Evolutionary conservation across 2,797 vertebrate species (phyloP).

Genomic region (Ceyx erithaca): DNA sequence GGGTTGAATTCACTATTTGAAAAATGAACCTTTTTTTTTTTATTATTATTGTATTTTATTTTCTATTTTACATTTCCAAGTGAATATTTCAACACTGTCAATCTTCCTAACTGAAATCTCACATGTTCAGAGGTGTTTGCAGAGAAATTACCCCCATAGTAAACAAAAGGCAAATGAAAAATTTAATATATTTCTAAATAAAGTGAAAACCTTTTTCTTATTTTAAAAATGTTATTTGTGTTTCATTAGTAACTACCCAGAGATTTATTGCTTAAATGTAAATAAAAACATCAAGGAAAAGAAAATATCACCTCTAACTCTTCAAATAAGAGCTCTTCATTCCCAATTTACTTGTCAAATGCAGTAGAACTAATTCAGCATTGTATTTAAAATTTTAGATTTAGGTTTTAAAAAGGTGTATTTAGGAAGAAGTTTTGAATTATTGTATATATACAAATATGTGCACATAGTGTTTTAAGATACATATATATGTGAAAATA

Average conservation of each 20-base stretch:
- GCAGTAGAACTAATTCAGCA: background rate
- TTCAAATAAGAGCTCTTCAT: background rate
- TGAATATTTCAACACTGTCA: background rate
- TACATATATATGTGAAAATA: background rate
- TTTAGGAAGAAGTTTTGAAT: background rate
- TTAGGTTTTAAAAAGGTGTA: background rate
- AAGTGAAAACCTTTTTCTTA: background rate
- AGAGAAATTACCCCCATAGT: background rate
- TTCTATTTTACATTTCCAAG: background rate
- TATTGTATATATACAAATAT: background rate
- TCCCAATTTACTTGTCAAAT: background rate
- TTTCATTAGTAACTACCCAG: background rate
- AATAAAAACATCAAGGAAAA: background rate
- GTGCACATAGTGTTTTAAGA: background rate
- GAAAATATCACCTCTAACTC: background rate
- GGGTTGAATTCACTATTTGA: background rate
- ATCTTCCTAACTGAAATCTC: background rate
- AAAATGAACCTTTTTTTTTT: background rate
- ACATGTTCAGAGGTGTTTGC: background rate
- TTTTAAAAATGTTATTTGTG: background rate
- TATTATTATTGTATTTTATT: background rate
- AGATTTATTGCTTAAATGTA: background rate
- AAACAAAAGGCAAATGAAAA: background rate
- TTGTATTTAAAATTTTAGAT: background rate
- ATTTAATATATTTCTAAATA: background rate